Evolutionary conservation across 2,113 vertebrate species (phyloP).

Genomic region (Sturnira hondurensis): DNA sequence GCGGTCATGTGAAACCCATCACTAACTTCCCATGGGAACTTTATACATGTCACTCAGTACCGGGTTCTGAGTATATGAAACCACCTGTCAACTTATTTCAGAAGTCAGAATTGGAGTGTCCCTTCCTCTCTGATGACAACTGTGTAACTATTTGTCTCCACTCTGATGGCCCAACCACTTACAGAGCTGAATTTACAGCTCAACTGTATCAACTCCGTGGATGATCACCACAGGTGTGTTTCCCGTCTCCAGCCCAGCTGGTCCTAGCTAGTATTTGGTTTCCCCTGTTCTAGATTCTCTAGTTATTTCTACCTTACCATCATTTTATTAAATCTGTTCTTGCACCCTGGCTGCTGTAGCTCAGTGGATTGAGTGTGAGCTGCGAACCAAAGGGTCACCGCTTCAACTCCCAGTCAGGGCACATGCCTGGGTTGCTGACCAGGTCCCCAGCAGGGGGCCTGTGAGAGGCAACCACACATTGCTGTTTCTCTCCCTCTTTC

Average conservation of each 20-base stretch:
- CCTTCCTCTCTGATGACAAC: neutral
- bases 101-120: conserved; percentile 22
- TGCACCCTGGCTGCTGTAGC: neutral
- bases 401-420: no score
- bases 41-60: neutral
- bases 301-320: neutral
- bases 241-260: neutral
- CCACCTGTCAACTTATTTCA: neutral
- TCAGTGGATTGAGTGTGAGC: no score
- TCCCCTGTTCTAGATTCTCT: neutral
- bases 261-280: neutral
- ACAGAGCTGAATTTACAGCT: neutral
- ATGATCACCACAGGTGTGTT: neutral
- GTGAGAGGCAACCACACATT: no score
- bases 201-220: neutral
- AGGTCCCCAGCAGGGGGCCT: no score
- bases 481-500: no score
- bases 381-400: no score
- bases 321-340: neutral
- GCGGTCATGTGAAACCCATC: neutral
- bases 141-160: neutral
- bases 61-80: neutral
- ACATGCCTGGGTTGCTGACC: no score
- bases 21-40: neutral
- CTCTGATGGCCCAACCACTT: neutral